Base-by-base conservation (phyloP, 2,113 vertebrate species). In the Hippocampus mohnikei region DNA sequence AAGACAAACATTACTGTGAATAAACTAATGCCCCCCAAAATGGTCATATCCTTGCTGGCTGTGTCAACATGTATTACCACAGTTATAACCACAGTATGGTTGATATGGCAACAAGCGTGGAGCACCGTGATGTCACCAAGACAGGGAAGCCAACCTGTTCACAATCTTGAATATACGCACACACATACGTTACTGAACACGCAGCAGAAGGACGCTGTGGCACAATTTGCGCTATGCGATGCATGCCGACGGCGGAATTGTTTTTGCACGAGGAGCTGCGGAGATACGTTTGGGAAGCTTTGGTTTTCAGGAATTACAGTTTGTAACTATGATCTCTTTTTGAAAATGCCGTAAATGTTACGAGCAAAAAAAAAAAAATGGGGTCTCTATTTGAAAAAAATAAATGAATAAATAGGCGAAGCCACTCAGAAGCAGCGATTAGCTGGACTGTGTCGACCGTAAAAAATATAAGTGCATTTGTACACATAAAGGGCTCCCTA, bases 1-100 rank as follows among this genome's bases (percentile, higher is more conserved):
- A 63, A 21, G 2, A 60, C 2, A 12, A 33, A 73, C 12, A 44
- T 12, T 11, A 12, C 10, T 12, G 42, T 2, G 42, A 44, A 44
- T 12, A 44, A 44, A 44, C 42, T 44, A 23, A 55, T 4, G 12
- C 23, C 21, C 23, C 23, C 72, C 56, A 70, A 66, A 66, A 71
- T 37, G 55, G 76, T 66, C 27, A 55, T 20, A 20, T 62, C 68
- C 67, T 63, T 62, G 64, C 48, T 27, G 8, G 27, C 69, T 72
- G 72, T 71, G 80, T 63, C 80, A 81, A 37, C 66, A 73, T 64
- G 71, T 41, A 76, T 63, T 52, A 44, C 33, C 69, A 82, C 63
- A 71, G 73, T 76, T 50, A 83, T 60, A 62, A 62, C 53, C 79
- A 80, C 82, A 76, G 63, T 72, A 65, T 48, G 63, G 63, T 65